Percentiles rank a stretch among this genome's conserved stretches.
These are phyloP conservation scores for Chrysolophus pictus DNA, from an alignment of 2,797 vertebrate genomes.

Conservation along the genomic window DNA sequence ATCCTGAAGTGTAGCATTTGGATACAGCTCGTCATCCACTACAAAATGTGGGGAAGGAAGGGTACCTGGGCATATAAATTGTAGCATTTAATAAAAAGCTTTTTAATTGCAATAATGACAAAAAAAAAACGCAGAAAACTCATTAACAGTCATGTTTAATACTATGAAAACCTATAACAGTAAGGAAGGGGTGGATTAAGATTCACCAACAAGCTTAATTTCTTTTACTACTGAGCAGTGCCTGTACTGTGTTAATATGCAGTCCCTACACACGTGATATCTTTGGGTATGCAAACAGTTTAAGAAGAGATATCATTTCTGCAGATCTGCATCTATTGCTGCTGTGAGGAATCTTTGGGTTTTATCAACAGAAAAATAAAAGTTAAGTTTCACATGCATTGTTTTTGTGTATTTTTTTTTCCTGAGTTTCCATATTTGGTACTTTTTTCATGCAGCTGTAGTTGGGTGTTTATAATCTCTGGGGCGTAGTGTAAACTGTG, in stretches of 20 bases:
- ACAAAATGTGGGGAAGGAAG: not conserved
- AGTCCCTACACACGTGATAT: slow-evolving; percentile 3
- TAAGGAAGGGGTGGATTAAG: slow-evolving; percentile 46
- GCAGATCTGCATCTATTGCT: slow-evolving; percentile 45
- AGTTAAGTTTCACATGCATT: not conserved
- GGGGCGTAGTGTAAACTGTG: not conserved
- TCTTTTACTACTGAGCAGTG: slow-evolving; percentile 70
- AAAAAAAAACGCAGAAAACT: not conserved
- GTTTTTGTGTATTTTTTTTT: not conserved
- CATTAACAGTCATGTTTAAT: not conserved
- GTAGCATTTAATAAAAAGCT: not conserved
- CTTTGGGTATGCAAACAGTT: not conserved
- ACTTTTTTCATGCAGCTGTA: not conserved
- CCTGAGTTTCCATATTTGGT: not conserved
- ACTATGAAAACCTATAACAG: slow-evolving; percentile 34
- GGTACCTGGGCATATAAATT: slow-evolving; percentile 21
- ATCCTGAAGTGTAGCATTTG: slow-evolving; percentile 57
- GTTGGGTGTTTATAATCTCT: not conserved
- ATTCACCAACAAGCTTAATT: slow-evolving; percentile 45
- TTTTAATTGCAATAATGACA: not conserved
- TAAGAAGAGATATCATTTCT: not conserved
- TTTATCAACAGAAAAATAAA: slow-evolving; percentile 69
- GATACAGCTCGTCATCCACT: slow-evolving; percentile 36
- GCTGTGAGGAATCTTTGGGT: slow-evolving; percentile 46
- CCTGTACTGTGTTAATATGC: slow-evolving; percentile 45